phyloP scores from a whole-genome alignment of 92 coral and sea anemone species.

The Palythoa heliodiscus region DNA sequence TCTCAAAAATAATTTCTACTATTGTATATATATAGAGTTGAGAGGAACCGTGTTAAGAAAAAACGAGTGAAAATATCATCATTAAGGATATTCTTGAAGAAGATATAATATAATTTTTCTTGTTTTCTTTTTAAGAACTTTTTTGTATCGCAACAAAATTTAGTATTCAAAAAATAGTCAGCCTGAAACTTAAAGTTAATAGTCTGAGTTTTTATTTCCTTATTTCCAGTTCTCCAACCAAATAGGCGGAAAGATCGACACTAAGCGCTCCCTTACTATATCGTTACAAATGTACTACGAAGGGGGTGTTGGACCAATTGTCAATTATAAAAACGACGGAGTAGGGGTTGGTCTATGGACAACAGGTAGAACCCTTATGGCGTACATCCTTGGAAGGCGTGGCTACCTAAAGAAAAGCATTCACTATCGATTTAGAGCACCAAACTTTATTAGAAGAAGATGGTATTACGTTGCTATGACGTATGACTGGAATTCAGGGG shows the following conservation, averaged over 20 bases:
- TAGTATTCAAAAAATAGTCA: too few relatives aligned
- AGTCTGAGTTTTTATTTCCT: neutral
- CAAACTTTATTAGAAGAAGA: constrained; percentile 24
- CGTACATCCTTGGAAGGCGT: constrained; percentile 61
- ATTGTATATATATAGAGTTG: too few relatives aligned
- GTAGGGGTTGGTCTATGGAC: constrained; percentile 77
- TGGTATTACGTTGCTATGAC: constrained; percentile 80
- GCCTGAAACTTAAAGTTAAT: neutral
- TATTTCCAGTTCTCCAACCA: constrained; percentile 52
- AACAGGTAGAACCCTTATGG: constrained; percentile 57
- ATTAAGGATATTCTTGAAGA: too few relatives aligned
- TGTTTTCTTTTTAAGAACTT: too few relatives aligned
- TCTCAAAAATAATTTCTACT: too few relatives aligned
- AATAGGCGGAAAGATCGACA: constrained; percentile 71
- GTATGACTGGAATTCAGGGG: constrained; percentile 65
- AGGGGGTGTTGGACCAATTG: constrained; percentile 66
- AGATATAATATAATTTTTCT: too few relatives aligned
- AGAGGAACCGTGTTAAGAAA: too few relatives aligned
- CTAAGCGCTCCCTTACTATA: constrained; percentile 64
- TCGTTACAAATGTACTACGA: constrained; percentile 69
- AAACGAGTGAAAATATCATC: too few relatives aligned
- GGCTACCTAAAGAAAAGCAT: constrained; percentile 56
- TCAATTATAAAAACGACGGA: constrained; percentile 69
- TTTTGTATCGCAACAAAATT: neutral
- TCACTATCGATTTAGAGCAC: constrained; percentile 12